Percentiles rank a stretch among this genome's conserved stretches.
phyloP scores from a whole-genome alignment of 2,888 invertebrate species.

The Eupithecia subumbrata region DNA sequence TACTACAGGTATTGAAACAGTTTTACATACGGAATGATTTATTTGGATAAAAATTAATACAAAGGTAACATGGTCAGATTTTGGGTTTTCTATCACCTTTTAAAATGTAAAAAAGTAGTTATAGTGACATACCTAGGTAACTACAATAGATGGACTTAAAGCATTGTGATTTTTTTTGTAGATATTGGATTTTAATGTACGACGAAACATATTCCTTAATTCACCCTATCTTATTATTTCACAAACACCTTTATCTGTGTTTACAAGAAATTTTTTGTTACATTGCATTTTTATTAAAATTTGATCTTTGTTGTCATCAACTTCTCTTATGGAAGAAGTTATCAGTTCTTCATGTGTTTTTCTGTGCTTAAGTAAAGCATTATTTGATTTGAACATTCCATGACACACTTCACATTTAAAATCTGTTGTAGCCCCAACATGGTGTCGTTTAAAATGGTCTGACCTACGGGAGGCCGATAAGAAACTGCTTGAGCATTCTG shows the following conservation, averaged over 20 bases:
- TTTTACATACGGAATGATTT: too few relatives aligned
- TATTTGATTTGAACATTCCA: slow-evolving; percentile 59
- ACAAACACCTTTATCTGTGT: neutral
- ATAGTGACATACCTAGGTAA: too few relatives aligned
- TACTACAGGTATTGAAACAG: too few relatives aligned
- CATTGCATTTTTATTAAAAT: neutral
- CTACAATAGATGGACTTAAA: too few relatives aligned
- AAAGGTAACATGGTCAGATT: too few relatives aligned
- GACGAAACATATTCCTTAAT: too few relatives aligned
- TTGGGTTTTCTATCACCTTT: too few relatives aligned
- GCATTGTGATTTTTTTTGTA: too few relatives aligned
- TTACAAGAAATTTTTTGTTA: neutral
- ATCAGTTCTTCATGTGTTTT: slow-evolving; percentile 34
- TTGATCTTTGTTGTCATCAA: neutral
- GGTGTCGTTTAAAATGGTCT: slow-evolving; percentile 66
- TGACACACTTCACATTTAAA: slow-evolving; percentile 65
- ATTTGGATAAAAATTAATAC: too few relatives aligned
- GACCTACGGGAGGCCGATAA: slow-evolving; percentile 68
- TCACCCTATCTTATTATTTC: neutral
- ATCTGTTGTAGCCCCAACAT: slow-evolving; percentile 49
- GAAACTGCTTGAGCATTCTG: slow-evolving; percentile 63
- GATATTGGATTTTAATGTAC: too few relatives aligned
- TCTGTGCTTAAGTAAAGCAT: slow-evolving; percentile 61
- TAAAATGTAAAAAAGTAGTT: too few relatives aligned
- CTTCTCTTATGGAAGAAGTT: neutral